phyloP scores from a whole-genome alignment of 2,113 vertebrate genomes.

The Drymodes brunneopygia region DNA sequence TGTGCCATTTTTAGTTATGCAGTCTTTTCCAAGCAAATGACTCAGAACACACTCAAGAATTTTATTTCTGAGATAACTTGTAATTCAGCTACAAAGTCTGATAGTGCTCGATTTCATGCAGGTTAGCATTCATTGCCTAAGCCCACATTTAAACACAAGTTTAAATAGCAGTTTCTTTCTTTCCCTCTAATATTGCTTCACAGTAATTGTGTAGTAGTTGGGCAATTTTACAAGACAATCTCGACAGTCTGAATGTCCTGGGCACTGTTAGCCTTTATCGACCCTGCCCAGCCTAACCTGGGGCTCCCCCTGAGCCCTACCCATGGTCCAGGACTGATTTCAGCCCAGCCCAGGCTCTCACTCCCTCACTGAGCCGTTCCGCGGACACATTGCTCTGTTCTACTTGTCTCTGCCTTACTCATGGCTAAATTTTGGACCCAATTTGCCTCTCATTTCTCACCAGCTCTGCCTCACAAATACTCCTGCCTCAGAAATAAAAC shows the following conservation, averaged over 20 bases:
- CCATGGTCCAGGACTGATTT: not conserved
- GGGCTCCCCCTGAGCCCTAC: not conserved
- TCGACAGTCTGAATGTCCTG: accelerated
- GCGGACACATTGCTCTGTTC: not conserved
- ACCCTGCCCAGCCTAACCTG: not conserved
- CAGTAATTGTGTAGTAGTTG: not conserved
- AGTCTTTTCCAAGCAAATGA: not conserved
- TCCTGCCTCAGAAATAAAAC: not conserved
- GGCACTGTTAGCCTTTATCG: not conserved
- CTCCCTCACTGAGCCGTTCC: too few relatives aligned
- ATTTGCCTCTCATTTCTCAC: not conserved
- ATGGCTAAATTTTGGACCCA: not conserved
- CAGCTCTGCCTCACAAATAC: not conserved
- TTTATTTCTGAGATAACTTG: not conserved
- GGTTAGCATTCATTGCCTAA: not conserved
- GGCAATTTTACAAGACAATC: not conserved
- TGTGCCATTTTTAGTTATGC: not conserved
- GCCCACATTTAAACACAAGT: not conserved
- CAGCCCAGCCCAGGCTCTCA: not conserved
- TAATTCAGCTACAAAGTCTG: not conserved
- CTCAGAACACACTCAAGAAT: not conserved
- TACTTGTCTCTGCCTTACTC: not conserved
- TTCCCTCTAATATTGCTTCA: not conserved
- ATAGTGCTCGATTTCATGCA: not conserved
- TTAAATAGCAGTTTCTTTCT: not conserved